Percentiles rank a stretch among this genome's conserved stretches.
Evolutionary conservation across 2,113 vertebrate genomes (phyloP).

Genomic region (Archilochus colubris): DNA sequence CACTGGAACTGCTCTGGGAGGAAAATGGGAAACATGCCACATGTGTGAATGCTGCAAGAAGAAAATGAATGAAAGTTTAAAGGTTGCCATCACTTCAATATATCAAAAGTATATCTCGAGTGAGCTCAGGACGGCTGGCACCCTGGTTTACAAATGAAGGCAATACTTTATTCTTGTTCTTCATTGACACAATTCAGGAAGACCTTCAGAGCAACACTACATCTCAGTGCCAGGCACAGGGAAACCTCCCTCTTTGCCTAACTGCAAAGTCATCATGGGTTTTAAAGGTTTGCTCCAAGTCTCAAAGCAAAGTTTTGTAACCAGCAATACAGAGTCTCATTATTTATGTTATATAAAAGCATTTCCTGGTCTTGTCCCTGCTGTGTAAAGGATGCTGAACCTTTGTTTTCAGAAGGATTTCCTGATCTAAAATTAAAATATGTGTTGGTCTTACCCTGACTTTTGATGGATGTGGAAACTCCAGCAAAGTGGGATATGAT

Average conservation of each 20-base stretch:
- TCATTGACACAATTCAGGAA: neutral
- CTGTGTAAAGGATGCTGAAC: neutral
- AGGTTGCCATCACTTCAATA: neutral
- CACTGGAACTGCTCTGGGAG: neutral
- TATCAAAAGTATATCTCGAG: neutral
- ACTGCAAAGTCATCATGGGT: neutral
- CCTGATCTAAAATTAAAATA: neutral
- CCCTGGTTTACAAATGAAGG: neutral
- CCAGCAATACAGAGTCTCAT: neutral
- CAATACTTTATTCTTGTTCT: neutral
- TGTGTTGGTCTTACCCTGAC: neutral
- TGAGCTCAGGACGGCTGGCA: rapidly evolving
- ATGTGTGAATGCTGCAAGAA: neutral
- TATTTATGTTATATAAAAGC: neutral
- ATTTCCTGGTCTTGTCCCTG: neutral
- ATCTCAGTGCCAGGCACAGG: neutral
- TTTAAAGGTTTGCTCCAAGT: neutral
- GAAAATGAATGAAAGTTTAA: neutral
- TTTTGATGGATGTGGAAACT: neutral
- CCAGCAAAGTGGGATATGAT: neutral
- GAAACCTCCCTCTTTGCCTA: neutral
- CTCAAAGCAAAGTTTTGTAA: neutral
- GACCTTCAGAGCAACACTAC: neutral
- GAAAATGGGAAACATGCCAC: neutral
- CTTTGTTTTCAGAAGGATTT: neutral